Evolutionary conservation across 2,113 vertebrate genomes (phyloP).

Genomic region (Psittacula cyanocephala): DNA sequence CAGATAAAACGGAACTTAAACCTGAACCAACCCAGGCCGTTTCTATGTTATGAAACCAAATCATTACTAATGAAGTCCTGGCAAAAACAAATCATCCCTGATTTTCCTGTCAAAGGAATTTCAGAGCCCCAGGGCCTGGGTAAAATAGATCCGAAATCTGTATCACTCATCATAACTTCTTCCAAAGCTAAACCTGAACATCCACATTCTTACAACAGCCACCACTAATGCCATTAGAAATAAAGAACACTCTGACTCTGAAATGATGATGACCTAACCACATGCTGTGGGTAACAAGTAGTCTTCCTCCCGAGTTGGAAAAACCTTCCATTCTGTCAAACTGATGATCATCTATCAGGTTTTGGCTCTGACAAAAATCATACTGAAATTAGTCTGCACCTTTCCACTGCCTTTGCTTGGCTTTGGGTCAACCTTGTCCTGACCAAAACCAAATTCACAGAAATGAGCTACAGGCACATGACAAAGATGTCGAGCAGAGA

Average conservation of each 20-base stretch:
- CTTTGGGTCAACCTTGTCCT: not conserved
- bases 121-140: not conserved
- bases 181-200: not conserved
- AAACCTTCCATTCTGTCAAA: not conserved
- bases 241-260: not conserved
- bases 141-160: not conserved
- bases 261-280: not conserved
- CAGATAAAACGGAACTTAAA: not conserved
- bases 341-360: not conserved
- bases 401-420: not conserved
- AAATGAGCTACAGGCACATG: not conserved
- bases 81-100: not conserved
- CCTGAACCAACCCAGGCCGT: not conserved
- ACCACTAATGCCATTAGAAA: not conserved
- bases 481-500: constrained; percentile 1
- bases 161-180: not conserved
- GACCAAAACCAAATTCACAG: not conserved
- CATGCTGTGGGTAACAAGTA: not conserved
- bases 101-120: not conserved
- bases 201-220: not conserved
- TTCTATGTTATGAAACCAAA: not conserved
- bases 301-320: not conserved
- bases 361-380: not conserved
- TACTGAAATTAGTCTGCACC: not conserved
- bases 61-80: not conserved